Evolutionary conservation across 2,113 vertebrate species (phyloP).

Genomic region (Calypte anna): DNA sequence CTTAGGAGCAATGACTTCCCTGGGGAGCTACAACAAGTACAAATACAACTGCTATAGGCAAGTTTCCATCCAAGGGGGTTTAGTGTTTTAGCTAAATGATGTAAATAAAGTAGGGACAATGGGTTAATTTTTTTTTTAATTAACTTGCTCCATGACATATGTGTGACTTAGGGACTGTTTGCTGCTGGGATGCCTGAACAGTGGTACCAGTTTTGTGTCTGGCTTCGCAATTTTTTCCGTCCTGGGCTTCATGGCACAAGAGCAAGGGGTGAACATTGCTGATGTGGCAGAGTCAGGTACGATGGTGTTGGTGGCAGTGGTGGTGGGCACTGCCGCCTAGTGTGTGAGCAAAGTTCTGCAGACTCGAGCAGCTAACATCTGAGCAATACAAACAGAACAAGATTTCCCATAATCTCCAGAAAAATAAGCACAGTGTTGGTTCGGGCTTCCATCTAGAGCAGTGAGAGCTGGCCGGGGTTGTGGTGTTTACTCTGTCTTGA

Average conservation of each 20-base stretch:
- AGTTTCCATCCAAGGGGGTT: conserved; percentile 77
- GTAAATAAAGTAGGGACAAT: conserved; percentile 79
- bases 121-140: conserved; percentile 91
- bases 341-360: conserved; percentile 80
- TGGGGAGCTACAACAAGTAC: conserved; percentile 99
- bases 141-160: conserved; percentile 99
- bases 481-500: conserved; percentile 20
- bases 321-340: conserved; percentile 95
- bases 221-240: conserved; percentile 99
- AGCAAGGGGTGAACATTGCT: conserved; percentile 99
- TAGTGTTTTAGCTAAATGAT: conserved; percentile 74
- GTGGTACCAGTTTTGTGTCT: conserved; percentile 99
- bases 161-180: conserved; percentile 99
- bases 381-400: conserved; percentile 44
- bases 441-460: conserved; percentile 45
- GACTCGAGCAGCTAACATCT: conserved; percentile 77
- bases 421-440: conserved; percentile 35
- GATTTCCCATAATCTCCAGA: conserved; percentile 51
- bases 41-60: conserved; percentile 99
- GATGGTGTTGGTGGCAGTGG: conserved; percentile 91
- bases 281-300: conserved; percentile 99
- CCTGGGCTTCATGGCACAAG: conserved; percentile 99
- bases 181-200: conserved; percentile 99
- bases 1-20: conserved; percentile 98
- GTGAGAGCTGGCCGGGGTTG: background rate